Evolutionary conservation across 37 sponge, comb jelly and placozoan genomes (phyloP), one percentile per base, ranked within the genome.

Genomic region (Ephydatia muelleri): DNA sequence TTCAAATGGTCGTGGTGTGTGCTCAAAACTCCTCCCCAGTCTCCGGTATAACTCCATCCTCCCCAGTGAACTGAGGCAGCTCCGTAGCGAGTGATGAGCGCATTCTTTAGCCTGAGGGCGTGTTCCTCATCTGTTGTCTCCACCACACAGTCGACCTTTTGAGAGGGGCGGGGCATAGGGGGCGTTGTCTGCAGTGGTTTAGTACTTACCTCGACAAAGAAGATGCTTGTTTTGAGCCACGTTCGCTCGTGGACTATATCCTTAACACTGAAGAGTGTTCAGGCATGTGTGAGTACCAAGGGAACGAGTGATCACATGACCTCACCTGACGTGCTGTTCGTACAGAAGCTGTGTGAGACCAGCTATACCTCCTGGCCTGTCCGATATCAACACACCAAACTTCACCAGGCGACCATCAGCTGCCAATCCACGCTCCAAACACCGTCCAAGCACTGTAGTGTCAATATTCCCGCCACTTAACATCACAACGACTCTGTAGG

Each of bases 401-500:
- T 77, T 73, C n/a, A 86, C 81, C 30, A 96, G 69, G 38, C 96
- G 75, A 8, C 89, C 86, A 67, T 96, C 96, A 77, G 93, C 89
- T 25, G 93, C 96, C 64, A 96, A 74, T 2, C 96, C 96, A 79
- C 96, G 49, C 82, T 96, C 93, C 74, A 96, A 40, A 79, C 96
- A 96, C 57, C 96, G 65, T 0, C 93, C 93, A 19, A 96, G 82
- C 8, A 91, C 73, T 8, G 93, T 80, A 0, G 96, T 96, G 80
- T 96, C 96, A 33, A 96, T 96, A 71, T 96, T 96, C 11, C 93
- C 93, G 25, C 96, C 96, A 83, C 91, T 91, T 48, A 96, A 73
- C 75, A 87, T 65, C 34, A 87, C 78, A 38, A 87, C 89, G 8
- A 93, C 89, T 90, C 88, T 90, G 79, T 5, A 48, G 34, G 70